Evolutionary conservation across 2,113 vertebrate species (phyloP).

Genomic region (Rhineura floridana): DNA sequence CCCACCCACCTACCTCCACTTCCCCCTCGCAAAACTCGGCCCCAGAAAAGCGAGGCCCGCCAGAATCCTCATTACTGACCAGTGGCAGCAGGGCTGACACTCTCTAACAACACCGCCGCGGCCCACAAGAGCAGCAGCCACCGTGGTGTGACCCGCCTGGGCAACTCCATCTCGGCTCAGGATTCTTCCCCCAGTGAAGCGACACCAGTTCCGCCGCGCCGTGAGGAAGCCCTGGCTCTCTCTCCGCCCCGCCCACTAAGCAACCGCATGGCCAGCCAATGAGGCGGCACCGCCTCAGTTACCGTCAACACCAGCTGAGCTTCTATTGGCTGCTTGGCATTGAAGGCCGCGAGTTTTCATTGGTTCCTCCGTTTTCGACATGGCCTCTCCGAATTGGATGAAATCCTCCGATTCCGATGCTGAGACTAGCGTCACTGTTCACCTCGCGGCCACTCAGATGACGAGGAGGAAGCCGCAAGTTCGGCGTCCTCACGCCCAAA

Average conservation of each 20-base stretch:
- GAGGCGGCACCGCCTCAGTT: not conserved
- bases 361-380: not conserved
- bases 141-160: accelerated
- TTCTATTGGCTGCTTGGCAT: not conserved
- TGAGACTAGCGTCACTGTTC: not conserved
- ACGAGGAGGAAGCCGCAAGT: not conserved
- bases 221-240: conserved; percentile 11
- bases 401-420: not conserved
- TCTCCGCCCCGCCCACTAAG: conserved; percentile 22
- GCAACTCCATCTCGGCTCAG: conserved; percentile 41
- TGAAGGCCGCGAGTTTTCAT: not conserved
- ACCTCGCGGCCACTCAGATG: conserved; percentile 32
- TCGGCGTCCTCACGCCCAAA: too few species aligned
- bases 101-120: not conserved
- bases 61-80: conserved; percentile 35
- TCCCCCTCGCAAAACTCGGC: not conserved
- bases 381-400: conserved; percentile 22
- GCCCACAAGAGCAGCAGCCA: conserved; percentile 35
- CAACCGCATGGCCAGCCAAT: not conserved
- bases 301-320: too few species aligned
- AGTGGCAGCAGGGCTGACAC: not conserved
- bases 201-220: not conserved
- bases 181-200: not conserved
- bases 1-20: not conserved
- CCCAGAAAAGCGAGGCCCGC: not conserved